Conservation (phyloP, 1,140 invertebrate species). For the Aphaenogaster floridana region DNA sequence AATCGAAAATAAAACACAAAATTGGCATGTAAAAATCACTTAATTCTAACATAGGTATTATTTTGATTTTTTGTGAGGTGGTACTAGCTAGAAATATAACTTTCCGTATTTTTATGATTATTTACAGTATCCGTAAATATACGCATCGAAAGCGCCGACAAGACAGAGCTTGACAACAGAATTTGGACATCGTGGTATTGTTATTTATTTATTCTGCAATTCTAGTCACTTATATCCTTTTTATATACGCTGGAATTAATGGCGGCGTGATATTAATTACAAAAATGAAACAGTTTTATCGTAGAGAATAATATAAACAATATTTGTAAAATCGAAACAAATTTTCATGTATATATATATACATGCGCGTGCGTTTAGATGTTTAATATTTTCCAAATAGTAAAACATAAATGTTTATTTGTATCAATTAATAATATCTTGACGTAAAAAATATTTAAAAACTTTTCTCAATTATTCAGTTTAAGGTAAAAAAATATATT, state of each 20-base stretch:
- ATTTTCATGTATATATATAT: neutral
- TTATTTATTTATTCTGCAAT: constrained; percentile 88
- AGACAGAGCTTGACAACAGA: constrained; percentile 88
- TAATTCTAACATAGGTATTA: too few relatives aligned
- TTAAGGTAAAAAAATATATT: neutral
- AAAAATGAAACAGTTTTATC: constrained; percentile 38
- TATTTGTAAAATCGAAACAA: constrained; percentile 22
- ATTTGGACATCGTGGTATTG: constrained; percentile 87
- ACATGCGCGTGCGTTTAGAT: neutral
- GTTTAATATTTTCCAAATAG: neutral
- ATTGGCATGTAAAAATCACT: too few relatives aligned
- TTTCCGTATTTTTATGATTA: neutral
- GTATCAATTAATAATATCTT: constrained; percentile 22
- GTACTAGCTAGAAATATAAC: neutral
- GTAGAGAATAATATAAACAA: neutral
- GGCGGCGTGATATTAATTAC: constrained; percentile 84
- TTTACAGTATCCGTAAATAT: constrained; percentile 71
- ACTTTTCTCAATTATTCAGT: neutral
- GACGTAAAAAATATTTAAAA: neutral
- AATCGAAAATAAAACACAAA: too few relatives aligned
- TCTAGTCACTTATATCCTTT: constrained; percentile 87
- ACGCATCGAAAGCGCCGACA: constrained; percentile 80
- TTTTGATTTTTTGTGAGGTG: too few relatives aligned
- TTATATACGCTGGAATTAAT: constrained; percentile 88
- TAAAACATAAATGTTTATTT: neutral